Conservation (phyloP, 2,797 vertebrate genomes). For the Naso thynnoides region DNA sequence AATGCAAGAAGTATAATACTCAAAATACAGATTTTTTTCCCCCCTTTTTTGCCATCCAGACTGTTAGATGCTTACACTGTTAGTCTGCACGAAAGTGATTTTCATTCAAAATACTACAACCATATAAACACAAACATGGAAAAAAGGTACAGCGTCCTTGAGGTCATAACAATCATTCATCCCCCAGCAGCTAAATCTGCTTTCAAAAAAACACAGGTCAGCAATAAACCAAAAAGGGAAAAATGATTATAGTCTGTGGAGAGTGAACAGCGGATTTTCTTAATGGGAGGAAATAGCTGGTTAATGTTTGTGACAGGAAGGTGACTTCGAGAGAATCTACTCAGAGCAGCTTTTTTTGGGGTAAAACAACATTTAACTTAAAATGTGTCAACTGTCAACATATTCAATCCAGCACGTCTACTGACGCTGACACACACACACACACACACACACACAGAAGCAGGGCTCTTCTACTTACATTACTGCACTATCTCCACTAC, state of each 20-base stretch:
- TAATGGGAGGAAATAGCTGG: conserved; percentile 26
- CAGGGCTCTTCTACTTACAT: conserved; percentile 51
- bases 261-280: conserved; percentile 16
- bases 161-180: background rate
- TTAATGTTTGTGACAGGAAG: background rate
- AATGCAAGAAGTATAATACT: background rate
- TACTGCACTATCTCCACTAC: conserved; percentile 67
- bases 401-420: background rate
- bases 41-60: background rate
- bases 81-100: background rate
- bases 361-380: background rate
- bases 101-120: conserved; percentile 11
- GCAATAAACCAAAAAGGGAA: background rate
- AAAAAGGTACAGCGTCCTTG: background rate
- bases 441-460: too few species aligned
- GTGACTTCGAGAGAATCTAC: background rate
- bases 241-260: background rate
- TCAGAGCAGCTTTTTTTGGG: background rate
- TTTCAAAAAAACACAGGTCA: background rate
- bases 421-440: conserved; percentile 14
- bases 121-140: background rate
- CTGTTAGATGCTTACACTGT: background rate
- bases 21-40: background rate
- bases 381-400: too few species aligned
- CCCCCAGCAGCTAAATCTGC: conserved; percentile 1